Conservation (phyloP, 2,888 invertebrate genomes). For the Branchipolynoe longqiensis region DNA sequence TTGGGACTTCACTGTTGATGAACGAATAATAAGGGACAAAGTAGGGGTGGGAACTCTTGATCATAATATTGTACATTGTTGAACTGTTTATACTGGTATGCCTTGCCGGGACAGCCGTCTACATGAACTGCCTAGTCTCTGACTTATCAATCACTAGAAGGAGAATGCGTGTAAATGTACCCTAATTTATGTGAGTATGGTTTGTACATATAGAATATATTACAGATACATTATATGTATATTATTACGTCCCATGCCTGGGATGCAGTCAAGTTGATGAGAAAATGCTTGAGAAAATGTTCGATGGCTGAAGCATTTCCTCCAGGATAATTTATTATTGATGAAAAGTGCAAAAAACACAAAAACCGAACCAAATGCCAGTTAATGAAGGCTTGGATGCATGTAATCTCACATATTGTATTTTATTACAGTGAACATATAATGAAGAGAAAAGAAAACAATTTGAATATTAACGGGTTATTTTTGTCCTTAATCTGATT, state of each 20-base stretch:
- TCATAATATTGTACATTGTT: conserved; percentile 33
- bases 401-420: conserved; percentile 39
- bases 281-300: conserved; percentile 27
- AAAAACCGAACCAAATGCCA: conserved; percentile 43
- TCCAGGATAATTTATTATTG: conserved; percentile 35
- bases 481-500: not conserved
- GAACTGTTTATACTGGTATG: conserved; percentile 51
- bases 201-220: conserved; percentile 49
- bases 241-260: conserved; percentile 20
- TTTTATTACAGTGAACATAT: conserved; percentile 20
- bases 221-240: conserved; percentile 16
- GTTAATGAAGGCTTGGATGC: not conserved
- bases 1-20: conserved; percentile 42
- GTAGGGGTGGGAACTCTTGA: no score
- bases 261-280: conserved; percentile 26
- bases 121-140: conserved; percentile 52
- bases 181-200: conserved; percentile 45
- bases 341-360: conserved; percentile 44
- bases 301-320: conserved; percentile 18
- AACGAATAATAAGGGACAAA: conserved; percentile 18
- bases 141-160: conserved; percentile 34
- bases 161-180: conserved; percentile 43
- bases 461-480: not conserved
- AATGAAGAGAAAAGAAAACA: conserved; percentile 16
- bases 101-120: conserved; percentile 41